Evolutionary conservation across 2,888 invertebrate species (phyloP).

Genomic region (Dugesia japonica): DNA sequence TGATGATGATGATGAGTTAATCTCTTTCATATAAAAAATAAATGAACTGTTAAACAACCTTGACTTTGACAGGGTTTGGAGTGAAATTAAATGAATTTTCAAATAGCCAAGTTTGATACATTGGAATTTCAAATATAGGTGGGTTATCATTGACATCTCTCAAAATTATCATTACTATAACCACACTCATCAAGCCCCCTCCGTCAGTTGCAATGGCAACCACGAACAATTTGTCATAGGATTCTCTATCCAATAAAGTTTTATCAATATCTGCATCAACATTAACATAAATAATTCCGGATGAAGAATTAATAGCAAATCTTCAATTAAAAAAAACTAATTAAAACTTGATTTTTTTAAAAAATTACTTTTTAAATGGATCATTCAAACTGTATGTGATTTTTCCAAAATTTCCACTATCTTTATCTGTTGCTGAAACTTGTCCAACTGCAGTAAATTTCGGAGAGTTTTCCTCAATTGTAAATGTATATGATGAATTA

Average conservation of each 20-base stretch:
- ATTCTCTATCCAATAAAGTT: background rate
- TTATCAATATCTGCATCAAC: background rate
- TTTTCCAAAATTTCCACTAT: background rate
- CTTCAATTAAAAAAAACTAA: no score
- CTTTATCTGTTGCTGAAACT: background rate
- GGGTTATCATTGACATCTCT: background rate
- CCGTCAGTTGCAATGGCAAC: background rate
- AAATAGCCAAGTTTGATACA: background rate
- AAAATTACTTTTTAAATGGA: background rate
- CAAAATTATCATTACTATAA: background rate
- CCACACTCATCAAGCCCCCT: background rate
- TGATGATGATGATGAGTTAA: no score
- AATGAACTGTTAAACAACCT: background rate
- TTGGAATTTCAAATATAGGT: background rate
- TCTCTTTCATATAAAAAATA: no score
- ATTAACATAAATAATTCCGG: background rate
- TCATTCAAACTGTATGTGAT: background rate
- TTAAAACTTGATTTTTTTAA: no score
- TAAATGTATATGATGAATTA: background rate
- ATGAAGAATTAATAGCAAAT: background rate
- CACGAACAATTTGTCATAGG: background rate
- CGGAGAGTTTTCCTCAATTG: background rate
- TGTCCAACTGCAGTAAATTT: background rate
- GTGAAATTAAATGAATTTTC: background rate
- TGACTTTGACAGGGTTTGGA: background rate